A percentile compares a stretch with the other conserved stretches of the same genome.
These are phyloP conservation scores for Didymodactylos carnosus DNA, from an alignment of 2,888 invertebrate species.

Conservation along the genomic window DNA sequence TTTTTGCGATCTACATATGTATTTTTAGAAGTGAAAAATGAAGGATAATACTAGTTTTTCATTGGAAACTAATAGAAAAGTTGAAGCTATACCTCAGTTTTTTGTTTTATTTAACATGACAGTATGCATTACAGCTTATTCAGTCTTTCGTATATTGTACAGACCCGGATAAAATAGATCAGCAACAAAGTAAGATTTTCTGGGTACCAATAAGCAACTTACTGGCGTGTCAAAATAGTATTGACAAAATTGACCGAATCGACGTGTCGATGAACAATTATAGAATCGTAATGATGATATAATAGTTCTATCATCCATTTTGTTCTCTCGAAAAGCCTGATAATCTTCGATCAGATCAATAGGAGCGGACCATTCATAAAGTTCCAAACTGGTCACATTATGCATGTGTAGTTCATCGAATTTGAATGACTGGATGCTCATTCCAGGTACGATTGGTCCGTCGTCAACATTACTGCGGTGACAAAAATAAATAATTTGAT, in stretches of 20 bases:
- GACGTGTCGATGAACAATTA: background rate
- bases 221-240: background rate
- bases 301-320: background rate
- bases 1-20: too few species aligned
- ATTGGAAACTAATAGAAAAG: too few species aligned
- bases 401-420: background rate
- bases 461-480: background rate
- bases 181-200: too few species aligned
- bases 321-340: background rate
- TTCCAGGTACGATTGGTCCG: background rate
- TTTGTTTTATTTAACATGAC: too few species aligned
- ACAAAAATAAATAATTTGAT: background rate
- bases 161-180: too few species aligned
- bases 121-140: too few species aligned
- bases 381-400: background rate
- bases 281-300: background rate
- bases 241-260: background rate
- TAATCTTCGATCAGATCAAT: background rate
- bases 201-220: too few species aligned
- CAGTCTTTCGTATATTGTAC: too few species aligned
- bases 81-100: too few species aligned
- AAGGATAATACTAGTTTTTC: too few species aligned
- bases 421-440: background rate
- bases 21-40: too few species aligned
- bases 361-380: background rate